These are phyloP conservation scores for Batillaria attramentaria DNA, from an alignment of 1,140 invertebrate genomes.

Conservation along the genomic window DNA sequence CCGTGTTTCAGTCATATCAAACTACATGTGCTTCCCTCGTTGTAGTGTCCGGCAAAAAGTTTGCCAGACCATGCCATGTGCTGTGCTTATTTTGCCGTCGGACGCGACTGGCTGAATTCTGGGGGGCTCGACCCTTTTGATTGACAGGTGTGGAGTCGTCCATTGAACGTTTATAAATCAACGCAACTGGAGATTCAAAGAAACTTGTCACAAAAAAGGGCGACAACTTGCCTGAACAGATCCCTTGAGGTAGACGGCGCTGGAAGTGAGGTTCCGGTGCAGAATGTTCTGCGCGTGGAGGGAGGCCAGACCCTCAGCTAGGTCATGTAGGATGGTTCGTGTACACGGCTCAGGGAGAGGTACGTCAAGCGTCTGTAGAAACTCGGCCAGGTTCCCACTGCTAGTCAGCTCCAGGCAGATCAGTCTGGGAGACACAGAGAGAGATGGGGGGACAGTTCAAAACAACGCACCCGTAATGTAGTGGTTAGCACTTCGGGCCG, in stretches of 20 bases:
- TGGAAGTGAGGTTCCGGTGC: constrained; percentile 62
- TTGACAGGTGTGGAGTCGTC: no score
- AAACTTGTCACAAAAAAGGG: not conserved
- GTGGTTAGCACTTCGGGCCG: no score
- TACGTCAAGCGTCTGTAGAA: constrained; percentile 53
- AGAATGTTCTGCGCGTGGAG: constrained; percentile 65
- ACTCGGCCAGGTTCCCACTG: constrained; percentile 59
- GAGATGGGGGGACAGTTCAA: no score
- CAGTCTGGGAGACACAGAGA: constrained; percentile 46
- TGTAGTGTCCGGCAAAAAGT: no score
- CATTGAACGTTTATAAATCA: no score
- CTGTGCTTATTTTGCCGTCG: no score
- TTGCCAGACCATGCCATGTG: no score
- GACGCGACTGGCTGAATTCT: no score
- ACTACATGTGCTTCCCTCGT: no score
- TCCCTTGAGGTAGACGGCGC: constrained; percentile 64
- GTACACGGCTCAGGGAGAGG: constrained; percentile 62
- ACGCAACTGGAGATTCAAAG: not conserved
- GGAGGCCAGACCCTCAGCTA: constrained; percentile 61
- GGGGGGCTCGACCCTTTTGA: no score
- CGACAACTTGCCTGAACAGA: constrained; percentile 54
- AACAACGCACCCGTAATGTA: no score
- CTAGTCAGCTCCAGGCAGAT: constrained; percentile 64
- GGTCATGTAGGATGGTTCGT: constrained; percentile 62
- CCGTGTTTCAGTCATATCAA: no score